Base-by-base conservation (phyloP, 2,113 vertebrate genomes). In the Anolis sagrei region DNA sequence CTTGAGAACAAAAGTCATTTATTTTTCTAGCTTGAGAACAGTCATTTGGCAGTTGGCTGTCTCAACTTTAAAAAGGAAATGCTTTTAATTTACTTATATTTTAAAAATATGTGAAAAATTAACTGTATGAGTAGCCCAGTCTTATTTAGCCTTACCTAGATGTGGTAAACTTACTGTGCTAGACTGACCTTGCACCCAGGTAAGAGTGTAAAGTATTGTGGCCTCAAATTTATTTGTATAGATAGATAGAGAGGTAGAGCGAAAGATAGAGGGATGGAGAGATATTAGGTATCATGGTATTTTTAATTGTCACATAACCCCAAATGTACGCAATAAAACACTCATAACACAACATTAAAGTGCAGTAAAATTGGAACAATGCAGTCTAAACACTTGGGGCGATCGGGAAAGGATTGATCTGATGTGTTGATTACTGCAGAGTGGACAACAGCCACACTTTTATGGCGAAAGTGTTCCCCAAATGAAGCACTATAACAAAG, bases 1-100 rank as follows among this genome's bases (percentile, higher is more conserved):
- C 83, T 54, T 51, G 62, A 54, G 75, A 51, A 69, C 48, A 77
- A 27, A 21, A 68, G n/a, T 36, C 48, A 58, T 84, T 85, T 78
- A 36, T 78, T 79, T 58, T 69, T 51, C 75, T 78, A 29, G 27
- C 48, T 79, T 1, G 27, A 79, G 49, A 72, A 78, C 51, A 58
- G 69, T 39, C 61, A 64, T n/a, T 76, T 84, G 73, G 73, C 39
- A 77, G 19, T 51, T 58, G 68, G 25, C 48, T 76, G 49, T 27
- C 16, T n/a, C 3, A 7, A 21, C 7, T 11, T 25, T 23, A 25
- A 21, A 73, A 73, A 32, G 11, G 76, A 62, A 76, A 64, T 70
- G 49, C 54, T 54, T 83, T 69, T 76, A 27, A 48, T 73, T 75
- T 64, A 19, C 23, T 81, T 62, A 61, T 51, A 70, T 72, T 81